Percentiles rank a stretch among this genome's conserved stretches.
Conservation (phyloP, 2,797 vertebrate species). For the Halcyon badia region DNA sequence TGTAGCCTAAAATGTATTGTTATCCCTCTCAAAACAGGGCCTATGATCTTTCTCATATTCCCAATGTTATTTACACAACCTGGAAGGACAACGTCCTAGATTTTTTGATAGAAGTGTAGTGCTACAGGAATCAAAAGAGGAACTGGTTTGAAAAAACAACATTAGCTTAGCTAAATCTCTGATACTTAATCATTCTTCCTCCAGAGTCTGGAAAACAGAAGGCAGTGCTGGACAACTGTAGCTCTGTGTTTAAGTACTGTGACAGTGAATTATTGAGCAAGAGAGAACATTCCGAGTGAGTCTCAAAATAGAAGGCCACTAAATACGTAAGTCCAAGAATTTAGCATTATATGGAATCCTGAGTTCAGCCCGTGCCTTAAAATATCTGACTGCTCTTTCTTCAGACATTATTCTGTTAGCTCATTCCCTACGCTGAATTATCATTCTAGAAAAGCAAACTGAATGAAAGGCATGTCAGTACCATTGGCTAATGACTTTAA, state of each 20-base stretch:
- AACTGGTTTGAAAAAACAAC: neutral
- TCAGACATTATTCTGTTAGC: neutral
- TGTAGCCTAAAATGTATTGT: neutral
- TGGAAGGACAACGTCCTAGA: neutral
- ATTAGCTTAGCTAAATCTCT: neutral
- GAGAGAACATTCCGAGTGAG: neutral
- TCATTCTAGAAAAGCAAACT: neutral
- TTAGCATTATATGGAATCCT: slow-evolving; percentile 3
- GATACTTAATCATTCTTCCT: neutral
- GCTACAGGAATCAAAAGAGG: neutral
- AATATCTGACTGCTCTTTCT: neutral
- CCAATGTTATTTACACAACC: neutral
- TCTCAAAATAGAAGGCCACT: slow-evolving; percentile 19
- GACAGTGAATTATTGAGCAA: neutral
- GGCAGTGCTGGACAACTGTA: neutral
- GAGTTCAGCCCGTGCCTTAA: neutral
- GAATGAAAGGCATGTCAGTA: neutral
- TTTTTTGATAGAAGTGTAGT: neutral
- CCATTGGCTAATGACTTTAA: neutral
- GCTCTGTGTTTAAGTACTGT: neutral
- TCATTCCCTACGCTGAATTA: neutral
- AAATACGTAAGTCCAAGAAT: neutral
- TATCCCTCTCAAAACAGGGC: neutral
- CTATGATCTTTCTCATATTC: neutral
- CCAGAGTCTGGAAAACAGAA: neutral